phyloP scores from a whole-genome alignment of 2,797 vertebrate genomes.

The Anabas testudineus region DNA sequence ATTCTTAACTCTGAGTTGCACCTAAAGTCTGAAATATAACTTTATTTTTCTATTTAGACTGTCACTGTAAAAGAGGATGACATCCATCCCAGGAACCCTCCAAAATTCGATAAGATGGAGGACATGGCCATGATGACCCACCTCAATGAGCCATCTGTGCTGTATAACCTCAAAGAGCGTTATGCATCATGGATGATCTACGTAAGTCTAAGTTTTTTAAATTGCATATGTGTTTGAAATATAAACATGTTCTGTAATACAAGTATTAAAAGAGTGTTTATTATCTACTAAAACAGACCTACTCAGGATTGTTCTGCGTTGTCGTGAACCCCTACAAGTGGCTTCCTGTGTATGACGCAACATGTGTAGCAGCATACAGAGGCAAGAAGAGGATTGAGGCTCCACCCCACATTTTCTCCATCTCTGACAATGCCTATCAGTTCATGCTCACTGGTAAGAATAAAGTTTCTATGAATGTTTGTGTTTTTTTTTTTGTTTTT shows the following conservation, averaged over 20 bases:
- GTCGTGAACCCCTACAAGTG: constrained; percentile 92
- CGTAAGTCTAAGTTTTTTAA: constrained; percentile 80
- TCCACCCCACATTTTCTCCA: constrained; percentile 88
- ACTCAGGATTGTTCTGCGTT: constrained; percentile 91
- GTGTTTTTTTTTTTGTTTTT: too few species aligned
- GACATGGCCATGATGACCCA: constrained; percentile 92
- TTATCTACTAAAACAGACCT: constrained; percentile 79
- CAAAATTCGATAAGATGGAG: constrained; percentile 90
- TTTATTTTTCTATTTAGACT: too few species aligned
- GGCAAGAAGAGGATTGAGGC: constrained; percentile 81
- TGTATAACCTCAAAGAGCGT: constrained; percentile 92
- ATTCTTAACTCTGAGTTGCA: too few species aligned
- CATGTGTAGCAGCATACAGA: constrained; percentile 65
- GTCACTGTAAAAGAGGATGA: not conserved
- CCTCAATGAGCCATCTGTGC: constrained; percentile 87
- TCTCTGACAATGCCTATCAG: constrained; percentile 93
- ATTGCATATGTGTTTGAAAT: too few species aligned
- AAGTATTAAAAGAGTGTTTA: not conserved
- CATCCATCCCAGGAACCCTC: constrained; percentile 88
- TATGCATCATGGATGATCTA: constrained; percentile 94
- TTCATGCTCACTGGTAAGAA: constrained; percentile 71
- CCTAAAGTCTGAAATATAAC: too few species aligned
- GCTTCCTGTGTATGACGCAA: constrained; percentile 85
- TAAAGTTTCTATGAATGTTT: too few species aligned
- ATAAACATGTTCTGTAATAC: too few species aligned